A percentile compares a stretch with the other conserved stretches of the same genome.
Evolutionary conservation across 2,113 vertebrate species (phyloP).

Genomic region (Ranitomeya variabilis): DNA sequence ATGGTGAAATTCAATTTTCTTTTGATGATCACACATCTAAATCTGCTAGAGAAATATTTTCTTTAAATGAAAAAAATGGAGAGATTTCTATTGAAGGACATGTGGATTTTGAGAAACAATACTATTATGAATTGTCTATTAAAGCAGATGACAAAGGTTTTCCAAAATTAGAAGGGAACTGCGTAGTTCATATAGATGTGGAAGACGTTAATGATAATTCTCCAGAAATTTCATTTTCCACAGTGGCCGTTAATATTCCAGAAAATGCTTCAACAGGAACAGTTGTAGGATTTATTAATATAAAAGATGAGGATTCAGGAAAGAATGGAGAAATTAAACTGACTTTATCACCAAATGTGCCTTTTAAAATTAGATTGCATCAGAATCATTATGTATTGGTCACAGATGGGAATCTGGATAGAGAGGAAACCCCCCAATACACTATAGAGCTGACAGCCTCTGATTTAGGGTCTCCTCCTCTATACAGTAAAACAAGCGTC

Average conservation of each 20-base stretch:
- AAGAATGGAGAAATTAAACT: background rate
- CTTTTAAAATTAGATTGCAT: background rate
- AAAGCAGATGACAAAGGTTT: slow-evolving; percentile 76
- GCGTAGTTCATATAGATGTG: slow-evolving; percentile 76
- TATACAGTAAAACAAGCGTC: too few species aligned
- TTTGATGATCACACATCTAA: slow-evolving; percentile 77
- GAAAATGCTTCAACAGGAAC: background rate
- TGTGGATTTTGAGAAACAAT: slow-evolving; percentile 74
- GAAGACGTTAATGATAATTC: slow-evolving; percentile 77
- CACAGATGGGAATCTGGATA: slow-evolving; percentile 2
- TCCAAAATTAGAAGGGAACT: slow-evolving; percentile 72
- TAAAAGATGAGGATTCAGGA: background rate
- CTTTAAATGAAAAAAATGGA: slow-evolving; percentile 72
- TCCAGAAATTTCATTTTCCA: slow-evolving; percentile 75
- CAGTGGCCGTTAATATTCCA: slow-evolving; percentile 72
- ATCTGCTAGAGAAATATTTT: slow-evolving; percentile 70
- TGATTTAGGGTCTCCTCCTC: too few species aligned
- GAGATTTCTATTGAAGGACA: slow-evolving; percentile 72
- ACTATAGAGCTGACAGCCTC: too few species aligned
- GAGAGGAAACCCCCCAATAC: background rate
- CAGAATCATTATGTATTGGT: slow-evolving; percentile 1
- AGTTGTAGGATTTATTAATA: background rate
- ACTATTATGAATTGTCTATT: slow-evolving; percentile 75
- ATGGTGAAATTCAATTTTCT: slow-evolving; percentile 75
- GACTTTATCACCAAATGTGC: background rate